Base-by-base conservation (phyloP, 2,113 vertebrate species). In the Microtus oregoni region DNA sequence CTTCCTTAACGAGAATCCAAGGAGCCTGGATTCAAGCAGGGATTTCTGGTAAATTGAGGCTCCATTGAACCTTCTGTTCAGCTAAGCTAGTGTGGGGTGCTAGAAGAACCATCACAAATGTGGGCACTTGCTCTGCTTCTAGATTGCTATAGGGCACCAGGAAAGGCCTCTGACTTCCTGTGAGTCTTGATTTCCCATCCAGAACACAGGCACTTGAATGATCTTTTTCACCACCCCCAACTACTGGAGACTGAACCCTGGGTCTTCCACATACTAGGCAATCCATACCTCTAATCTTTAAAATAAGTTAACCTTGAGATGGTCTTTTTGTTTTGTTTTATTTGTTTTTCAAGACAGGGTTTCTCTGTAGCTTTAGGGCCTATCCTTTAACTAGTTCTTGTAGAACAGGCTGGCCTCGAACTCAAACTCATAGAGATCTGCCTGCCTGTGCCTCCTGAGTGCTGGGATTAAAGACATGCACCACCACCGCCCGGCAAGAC, bases 401-500 rank as follows among this genome's bases (percentile, higher is more conserved):
- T 58, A 58, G 55, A 58, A 0, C 55, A 58, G 17, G 55, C 55
- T 5, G 55, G 55, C 17, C 55, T 58, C 12, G 4, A 55, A 55
- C 52, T 55, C 52, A 2, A 58, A 58, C 55, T 58, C 55, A 58
- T 5, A 58, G 55, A 58, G 55, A 58, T 58, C 55, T 4, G 5
- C 55, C 55, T 58, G 17, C 17, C 4, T 58, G 17, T 58, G 55
- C 55, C 55, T 58, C 55, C 17, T 3, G 17, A 58, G 55, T 58
- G 55, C 17, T 58, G 58, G 19, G 58, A 58, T 58, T 58, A 20
- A 58, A 58, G 58, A 1, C 6, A 7, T 58, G 58, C 1, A 13
- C 55, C 55, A 58, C 19, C 55, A 58, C 55, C 0, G 5, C 17
- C 58, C 55, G 6, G 58, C 1, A 6, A 58, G 58, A 2, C 0